A percentile compares a stretch with the other conserved stretches of the same genome.
Evolutionary conservation across 2,888 invertebrate species (phyloP).

Genomic region (Selenia dentaria): DNA sequence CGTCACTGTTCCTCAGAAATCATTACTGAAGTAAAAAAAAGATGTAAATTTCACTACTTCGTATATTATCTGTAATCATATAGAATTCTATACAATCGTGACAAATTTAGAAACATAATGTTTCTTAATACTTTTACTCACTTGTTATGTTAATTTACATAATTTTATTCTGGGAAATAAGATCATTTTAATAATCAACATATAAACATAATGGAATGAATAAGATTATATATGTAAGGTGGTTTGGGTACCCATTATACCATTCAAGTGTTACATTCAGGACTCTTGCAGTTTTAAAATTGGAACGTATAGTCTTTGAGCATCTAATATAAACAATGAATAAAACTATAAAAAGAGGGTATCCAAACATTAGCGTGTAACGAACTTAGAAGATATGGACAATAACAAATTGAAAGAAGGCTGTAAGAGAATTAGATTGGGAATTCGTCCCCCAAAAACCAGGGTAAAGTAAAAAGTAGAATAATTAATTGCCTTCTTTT

Average conservation of each 20-base stretch:
- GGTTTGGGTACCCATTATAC: conserved; percentile 21
- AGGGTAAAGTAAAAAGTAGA: conserved; percentile 69
- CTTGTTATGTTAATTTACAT: neutral
- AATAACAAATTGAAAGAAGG: conserved; percentile 76
- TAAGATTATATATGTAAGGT: conserved; percentile 21
- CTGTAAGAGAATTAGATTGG: conserved; percentile 68
- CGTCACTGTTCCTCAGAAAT: too few species aligned
- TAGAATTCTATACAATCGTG: neutral
- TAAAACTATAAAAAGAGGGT: conserved; percentile 11
- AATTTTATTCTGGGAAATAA: neutral
- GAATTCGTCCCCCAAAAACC: conserved; percentile 69
- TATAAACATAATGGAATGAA: conserved; percentile 12
- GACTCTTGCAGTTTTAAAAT: neutral
- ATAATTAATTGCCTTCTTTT: conserved; percentile 61
- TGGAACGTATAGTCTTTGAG: neutral
- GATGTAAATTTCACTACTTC: too few species aligned
- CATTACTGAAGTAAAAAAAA: too few species aligned
- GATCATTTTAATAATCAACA: neutral
- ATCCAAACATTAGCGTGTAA: conserved; percentile 32
- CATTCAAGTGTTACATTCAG: too few species aligned
- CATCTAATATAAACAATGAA: neutral
- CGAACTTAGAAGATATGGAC: conserved; percentile 63
- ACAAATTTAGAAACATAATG: neutral
- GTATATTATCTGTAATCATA: too few species aligned
- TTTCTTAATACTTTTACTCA: neutral